Base-by-base conservation (phyloP, 1,140 invertebrate species). In the Drosophila truncata region DNA sequence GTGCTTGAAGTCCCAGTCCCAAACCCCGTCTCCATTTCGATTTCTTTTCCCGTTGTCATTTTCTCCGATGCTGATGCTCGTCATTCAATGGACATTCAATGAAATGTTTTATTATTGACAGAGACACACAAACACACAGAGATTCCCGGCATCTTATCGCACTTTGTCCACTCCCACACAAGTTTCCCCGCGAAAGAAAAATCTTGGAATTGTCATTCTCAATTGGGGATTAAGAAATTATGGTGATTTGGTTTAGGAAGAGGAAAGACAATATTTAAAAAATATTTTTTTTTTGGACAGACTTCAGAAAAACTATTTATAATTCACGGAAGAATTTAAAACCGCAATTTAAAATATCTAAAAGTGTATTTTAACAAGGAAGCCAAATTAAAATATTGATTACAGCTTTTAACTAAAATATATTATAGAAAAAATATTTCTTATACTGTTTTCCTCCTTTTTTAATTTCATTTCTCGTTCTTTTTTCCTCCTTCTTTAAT, bases 41-140 rank as follows among this genome's bases (percentile, higher is more conserved):
- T 72, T 54, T 35, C 9, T 4, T 35, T 46, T 44, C 31, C 41
- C 33, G 59, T 62, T 62, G 46, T 49, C 54, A 65, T 50, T 77
- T 76, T 55, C 25, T n/a, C 27, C 55, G 20, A 49, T 54, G 35
- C 54, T 35, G 46, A 49, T 59, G 55, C 54, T 41, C 47, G 27
- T 33, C 73, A 42, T 50, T 55, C 78, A 70, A 65, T 71, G 61
- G 49, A 35, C 71, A 87, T 77, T 87, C 83, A 88, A 83, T 87
- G 60, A 80, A 83, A 87, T 83, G 71, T 55, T 80, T 73, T 67
- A 80, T 77, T 83, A 82, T 72, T 73, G 74, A 80, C 75, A 55
- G 63, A 35, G 39, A 80, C 67, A 66, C 20, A 33, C 33, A 27
- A 7, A 33, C 10, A 27, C 31, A 31, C 6, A 37, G 33, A 55